Evolutionary conservation across 2,797 vertebrate species (phyloP), one percentile per base, ranked within the genome.

Genomic region (Enteromius mattozi): DNA sequence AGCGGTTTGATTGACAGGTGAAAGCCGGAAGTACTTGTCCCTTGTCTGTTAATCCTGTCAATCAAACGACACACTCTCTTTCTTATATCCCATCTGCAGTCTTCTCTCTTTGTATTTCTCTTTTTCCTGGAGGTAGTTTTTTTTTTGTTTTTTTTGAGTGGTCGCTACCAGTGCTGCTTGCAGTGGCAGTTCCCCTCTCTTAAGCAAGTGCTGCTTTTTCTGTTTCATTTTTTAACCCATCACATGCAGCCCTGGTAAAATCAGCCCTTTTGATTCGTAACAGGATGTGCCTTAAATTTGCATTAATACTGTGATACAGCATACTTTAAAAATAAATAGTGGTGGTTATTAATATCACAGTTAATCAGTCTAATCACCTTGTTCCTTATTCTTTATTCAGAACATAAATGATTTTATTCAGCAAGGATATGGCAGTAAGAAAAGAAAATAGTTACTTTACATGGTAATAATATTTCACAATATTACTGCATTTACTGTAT

Each of bases 1-100:
- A 47, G 74, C 59, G 61, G 2, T 85, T 86, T 83, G 87, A 86
- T 69, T 88, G 77, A 81, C 80, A 81, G 80, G 56, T 80, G 71
- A 71, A 80, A 65, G 85, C 78, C 37, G 2, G 42, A 78, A 85
- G 33, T 77, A 35, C 72, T 30, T 68, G 45, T 77, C 47, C 47
- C 47, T 3, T 69, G 47, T 68, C 35, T 59, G 63, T 77, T 33
- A 78, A 45, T 54, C 49, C 49, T 78, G 82, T 83, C 74, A 83
- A 59, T 83, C 74, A 42, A 47, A 70, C 19, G 6, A 9, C n/a
- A 17, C 7, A 35, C 33, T 69, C 21, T 37, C 13, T 35, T 37
- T 69, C 47, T 69, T n/a, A 80, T 27, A 80, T 40, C 65, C 47
- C 40, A 9, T 78, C 27, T 49, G 42, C 12, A 47, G n/a, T 54